phyloP scores from a whole-genome alignment of 2,888 invertebrate genomes.

The Ornithoptera priamus region DNA sequence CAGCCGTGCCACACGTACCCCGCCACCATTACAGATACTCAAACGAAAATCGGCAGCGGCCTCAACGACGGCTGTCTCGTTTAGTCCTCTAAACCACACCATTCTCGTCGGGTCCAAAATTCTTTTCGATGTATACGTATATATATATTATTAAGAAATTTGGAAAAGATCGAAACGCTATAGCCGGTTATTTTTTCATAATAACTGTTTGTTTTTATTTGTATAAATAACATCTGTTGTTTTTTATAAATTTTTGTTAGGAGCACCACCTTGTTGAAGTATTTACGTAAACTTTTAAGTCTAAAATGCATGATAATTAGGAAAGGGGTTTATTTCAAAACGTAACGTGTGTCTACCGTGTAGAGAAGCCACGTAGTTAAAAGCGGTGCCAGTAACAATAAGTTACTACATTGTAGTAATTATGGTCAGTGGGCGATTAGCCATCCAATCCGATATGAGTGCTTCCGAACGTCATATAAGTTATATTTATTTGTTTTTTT shows the following conservation, averaged over 20 bases:
- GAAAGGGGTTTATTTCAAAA: constrained; percentile 75
- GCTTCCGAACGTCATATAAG: constrained; percentile 34
- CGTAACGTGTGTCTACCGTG: constrained; percentile 79
- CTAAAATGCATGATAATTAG: constrained; percentile 36
- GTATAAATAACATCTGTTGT: constrained; percentile 31
- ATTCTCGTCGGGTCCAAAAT: constrained; percentile 68
- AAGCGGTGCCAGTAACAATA: constrained; percentile 56
- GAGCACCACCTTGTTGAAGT: constrained; percentile 7
- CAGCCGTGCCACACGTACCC: constrained; percentile 81
- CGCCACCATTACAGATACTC: constrained; percentile 62
- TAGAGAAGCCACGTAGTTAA: constrained; percentile 73
- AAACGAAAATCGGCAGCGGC: constrained; percentile 75
- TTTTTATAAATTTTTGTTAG: constrained; percentile 13
- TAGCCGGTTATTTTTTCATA: constrained; percentile 52
- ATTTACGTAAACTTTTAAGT: constrained; percentile 14
- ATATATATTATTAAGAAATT: constrained; percentile 65
- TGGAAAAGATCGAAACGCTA: constrained; percentile 67
- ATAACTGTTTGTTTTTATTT: constrained; percentile 32
- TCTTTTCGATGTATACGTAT: constrained; percentile 70
- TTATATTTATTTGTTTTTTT: constrained; percentile 43
- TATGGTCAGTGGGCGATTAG: constrained; percentile 26
- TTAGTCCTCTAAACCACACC: constrained; percentile 49
- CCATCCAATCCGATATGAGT: constrained; percentile 20
- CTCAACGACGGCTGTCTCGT: constrained; percentile 83
- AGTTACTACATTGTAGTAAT: constrained; percentile 21